A percentile compares a stretch with the other conserved stretches of the same genome.
Evolutionary conservation across 2,113 vertebrate species (phyloP).

Genomic region (Seriola quinqueradiata): DNA sequence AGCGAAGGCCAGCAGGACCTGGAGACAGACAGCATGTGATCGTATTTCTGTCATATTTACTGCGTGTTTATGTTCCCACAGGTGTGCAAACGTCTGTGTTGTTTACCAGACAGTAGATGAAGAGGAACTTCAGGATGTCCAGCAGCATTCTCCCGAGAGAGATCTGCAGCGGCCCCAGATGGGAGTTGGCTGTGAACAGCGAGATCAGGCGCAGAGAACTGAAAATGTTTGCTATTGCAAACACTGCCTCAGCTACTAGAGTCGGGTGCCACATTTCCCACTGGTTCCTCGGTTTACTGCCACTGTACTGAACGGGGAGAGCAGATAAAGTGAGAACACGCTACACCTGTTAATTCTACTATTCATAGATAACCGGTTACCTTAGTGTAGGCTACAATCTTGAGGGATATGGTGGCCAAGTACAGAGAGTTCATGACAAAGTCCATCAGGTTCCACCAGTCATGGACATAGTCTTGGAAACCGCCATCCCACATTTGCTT

Average conservation of each 20-base stretch:
- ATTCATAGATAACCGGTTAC: constrained; percentile 75
- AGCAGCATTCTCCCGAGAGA: constrained; percentile 98
- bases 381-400: constrained; percentile 97
- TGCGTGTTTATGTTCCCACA: background rate
- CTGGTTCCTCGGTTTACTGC: constrained; percentile 90
- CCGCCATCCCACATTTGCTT: constrained; percentile 99
- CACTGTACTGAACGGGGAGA: constrained; percentile 87
- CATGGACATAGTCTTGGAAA: constrained; percentile 97
- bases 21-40: background rate
- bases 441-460: constrained; percentile 99
- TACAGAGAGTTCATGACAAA: constrained; percentile 99
- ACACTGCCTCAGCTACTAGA: constrained; percentile 96
- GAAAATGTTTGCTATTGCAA: constrained; percentile 99
- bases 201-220: constrained; percentile 98
- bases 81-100: background rate
- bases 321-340: background rate
- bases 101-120: constrained; percentile 97
- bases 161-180: constrained; percentile 98
- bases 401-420: constrained; percentile 97
- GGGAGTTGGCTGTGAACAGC: constrained; percentile 98
- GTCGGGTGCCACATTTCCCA: constrained; percentile 99
- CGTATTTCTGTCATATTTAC: background rate
- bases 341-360: background rate
- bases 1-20: constrained; percentile 94
- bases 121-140: constrained; percentile 99